Evolutionary conservation across 1,140 invertebrate genomes (phyloP), one percentile per base, ranked within the genome.

Genomic region (Centruroides vittatus): DNA sequence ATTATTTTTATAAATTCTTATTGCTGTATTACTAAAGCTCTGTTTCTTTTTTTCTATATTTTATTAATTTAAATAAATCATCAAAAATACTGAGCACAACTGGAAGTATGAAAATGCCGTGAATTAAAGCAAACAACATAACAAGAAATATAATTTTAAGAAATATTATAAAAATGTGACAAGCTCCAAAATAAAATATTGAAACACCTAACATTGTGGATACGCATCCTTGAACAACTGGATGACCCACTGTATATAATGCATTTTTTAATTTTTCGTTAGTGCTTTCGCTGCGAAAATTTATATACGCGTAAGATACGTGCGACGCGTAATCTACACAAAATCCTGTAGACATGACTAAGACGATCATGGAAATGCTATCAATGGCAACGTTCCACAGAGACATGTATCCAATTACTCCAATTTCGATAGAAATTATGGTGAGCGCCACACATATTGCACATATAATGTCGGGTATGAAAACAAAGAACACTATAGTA

Each of bases 281-380:
- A 34, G 67, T 59, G 49, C 66, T 61, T 58, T 64, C 59, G 8
- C 70, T 64, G 12, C 69, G 65, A 1, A 88, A 91, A 35, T 88
- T 85, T 84, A 97, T 92, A 72, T 93, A 97, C 0, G 90, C 90
- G 70, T 97, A 96, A 66, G 91, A 94, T 53, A 97, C 95, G 69
- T 98, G 93, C 4, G 93, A 93, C 0, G 91, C 93, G 71, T 95
- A 98, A 70, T 98, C 93, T 0, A 98, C 92, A 5, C 90, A 94
- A 75, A 97, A 97, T 52, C 94, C 94, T 49, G 97, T 94, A 69
- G 92, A 95, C 91, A 98, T 96, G 56, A 98, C 96, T 3, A 98
- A 78, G 69, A 97, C 96, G 48, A 98, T 96, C 93, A 97, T 98
- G 0, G 93, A 96, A 67, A 98, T 94, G 6, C 92, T 92, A 72